A percentile compares a stretch with the other conserved stretches of the same genome.
Conservation (phyloP, 2,797 vertebrate genomes). For the Sciurus vulgaris region DNA sequence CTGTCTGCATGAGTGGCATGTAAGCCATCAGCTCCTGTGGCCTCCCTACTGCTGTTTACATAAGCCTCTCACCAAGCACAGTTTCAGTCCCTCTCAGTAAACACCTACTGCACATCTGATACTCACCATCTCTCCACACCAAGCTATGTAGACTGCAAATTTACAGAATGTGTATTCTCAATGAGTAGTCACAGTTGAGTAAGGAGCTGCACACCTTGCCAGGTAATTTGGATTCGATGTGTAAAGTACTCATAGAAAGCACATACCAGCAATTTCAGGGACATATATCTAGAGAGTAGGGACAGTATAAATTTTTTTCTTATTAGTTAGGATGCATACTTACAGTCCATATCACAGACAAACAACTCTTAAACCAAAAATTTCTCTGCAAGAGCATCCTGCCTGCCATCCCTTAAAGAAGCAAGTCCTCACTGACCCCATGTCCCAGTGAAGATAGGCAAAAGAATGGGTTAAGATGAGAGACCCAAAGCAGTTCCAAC, state of each 20-base stretch:
- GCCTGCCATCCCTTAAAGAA: not conserved
- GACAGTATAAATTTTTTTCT: not conserved
- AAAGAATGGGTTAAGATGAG: not conserved
- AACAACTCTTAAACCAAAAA: not conserved
- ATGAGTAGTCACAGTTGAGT: not conserved
- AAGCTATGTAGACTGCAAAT: not conserved
- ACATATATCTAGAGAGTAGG: not conserved
- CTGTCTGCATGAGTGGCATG: not conserved
- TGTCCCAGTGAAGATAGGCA: not conserved
- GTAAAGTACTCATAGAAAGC: not conserved
- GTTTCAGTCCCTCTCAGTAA: not conserved
- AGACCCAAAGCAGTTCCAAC: not conserved
- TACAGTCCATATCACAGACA: not conserved
- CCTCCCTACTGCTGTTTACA: not conserved
- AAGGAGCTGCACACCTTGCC: not conserved
- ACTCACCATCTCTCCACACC: not conserved
- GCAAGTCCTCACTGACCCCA: not conserved
- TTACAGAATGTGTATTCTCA: not conserved
- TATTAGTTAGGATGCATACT: not conserved
- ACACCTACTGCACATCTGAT: not conserved
- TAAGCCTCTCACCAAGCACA: not conserved
- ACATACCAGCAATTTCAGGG: not conserved
- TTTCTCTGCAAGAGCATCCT: not conserved
- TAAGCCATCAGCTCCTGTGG: not conserved
- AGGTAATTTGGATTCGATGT: conserved; percentile 34